phyloP scores from a whole-genome alignment of 2,888 invertebrate genomes.

The Leptinotarsa juncta region DNA sequence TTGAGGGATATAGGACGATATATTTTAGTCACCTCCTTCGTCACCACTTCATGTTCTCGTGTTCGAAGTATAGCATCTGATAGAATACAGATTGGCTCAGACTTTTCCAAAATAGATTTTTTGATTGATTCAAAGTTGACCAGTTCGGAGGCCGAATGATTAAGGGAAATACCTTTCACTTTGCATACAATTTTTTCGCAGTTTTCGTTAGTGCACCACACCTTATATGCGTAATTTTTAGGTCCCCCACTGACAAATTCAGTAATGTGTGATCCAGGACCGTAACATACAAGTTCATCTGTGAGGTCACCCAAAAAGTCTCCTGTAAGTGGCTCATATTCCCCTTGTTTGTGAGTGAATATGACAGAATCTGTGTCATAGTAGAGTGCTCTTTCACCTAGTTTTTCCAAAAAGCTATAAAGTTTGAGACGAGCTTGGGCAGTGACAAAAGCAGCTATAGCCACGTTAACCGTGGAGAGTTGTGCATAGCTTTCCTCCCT shows the following conservation, averaged over 20 bases:
- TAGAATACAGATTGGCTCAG: neutral
- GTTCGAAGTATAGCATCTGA: neutral
- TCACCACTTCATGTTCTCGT: neutral
- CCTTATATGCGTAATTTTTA: neutral
- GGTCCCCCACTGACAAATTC: constrained; percentile 59
- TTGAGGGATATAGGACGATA: neutral
- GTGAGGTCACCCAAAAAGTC: constrained; percentile 59
- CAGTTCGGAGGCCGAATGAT: constrained; percentile 23
- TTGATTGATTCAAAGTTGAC: constrained; percentile 29
- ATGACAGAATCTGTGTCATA: constrained; percentile 60
- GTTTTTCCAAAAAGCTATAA: constrained; percentile 49
- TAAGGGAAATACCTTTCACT: constrained; percentile 27
- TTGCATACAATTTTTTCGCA: constrained; percentile 24
- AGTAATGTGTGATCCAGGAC: constrained; percentile 54
- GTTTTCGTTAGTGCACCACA: neutral
- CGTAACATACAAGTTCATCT: constrained; percentile 55
- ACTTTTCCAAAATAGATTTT: neutral
- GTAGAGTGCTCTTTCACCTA: constrained; percentile 56
- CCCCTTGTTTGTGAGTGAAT: constrained; percentile 40
- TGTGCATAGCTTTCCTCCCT: constrained; percentile 36
- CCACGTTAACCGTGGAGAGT: constrained; percentile 49
- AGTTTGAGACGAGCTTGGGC: constrained; percentile 35
- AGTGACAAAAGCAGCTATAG: constrained; percentile 50
- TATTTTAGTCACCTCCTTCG: neutral
- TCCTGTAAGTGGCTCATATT: constrained; percentile 55